Percentiles rank a stretch among this genome's conserved stretches.
These are phyloP conservation scores for Carterocephalus palaemon DNA, from an alignment of 2,888 invertebrate genomes.

Conservation along the genomic window DNA sequence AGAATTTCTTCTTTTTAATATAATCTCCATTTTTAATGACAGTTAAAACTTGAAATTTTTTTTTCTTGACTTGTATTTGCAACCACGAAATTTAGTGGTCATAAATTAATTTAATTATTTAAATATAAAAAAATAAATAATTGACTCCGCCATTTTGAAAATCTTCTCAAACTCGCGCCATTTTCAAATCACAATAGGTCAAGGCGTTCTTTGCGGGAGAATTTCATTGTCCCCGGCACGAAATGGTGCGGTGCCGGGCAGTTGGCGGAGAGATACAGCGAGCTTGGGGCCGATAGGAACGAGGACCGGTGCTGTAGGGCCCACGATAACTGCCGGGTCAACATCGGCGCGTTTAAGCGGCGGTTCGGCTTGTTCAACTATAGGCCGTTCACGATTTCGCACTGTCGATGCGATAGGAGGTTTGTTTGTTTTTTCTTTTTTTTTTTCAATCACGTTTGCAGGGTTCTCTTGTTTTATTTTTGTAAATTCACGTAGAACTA, in stretches of 20 bases:
- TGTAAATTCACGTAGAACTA: background rate
- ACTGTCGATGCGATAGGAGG: conserved; percentile 89
- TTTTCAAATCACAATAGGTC: conserved; percentile 49
- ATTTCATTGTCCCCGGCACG: conserved; percentile 82
- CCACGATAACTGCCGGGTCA: conserved; percentile 84
- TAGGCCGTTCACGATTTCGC: conserved; percentile 85
- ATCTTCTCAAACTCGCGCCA: conserved; percentile 5
- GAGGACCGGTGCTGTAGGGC: conserved; percentile 86
- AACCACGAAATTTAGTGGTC: too few relatives aligned
- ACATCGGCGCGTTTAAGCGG: conserved; percentile 80
- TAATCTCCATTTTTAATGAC: too few relatives aligned
- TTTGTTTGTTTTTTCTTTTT: conserved; percentile 64
- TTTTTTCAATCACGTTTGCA: conserved; percentile 29
- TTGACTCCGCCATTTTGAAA: conserved; percentile 8
- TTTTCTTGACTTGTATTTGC: too few relatives aligned
- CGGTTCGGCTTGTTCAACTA: conserved; percentile 83
- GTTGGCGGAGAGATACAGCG: conserved; percentile 78
- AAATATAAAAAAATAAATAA: background rate
- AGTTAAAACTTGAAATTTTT: too few relatives aligned
- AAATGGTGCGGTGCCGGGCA: conserved; percentile 86
- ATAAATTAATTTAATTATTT: too few relatives aligned
- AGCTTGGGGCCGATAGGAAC: conserved; percentile 73
- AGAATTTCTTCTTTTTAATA: too few relatives aligned
- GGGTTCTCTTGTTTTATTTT: conserved; percentile 22
- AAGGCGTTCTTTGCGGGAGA: conserved; percentile 68